Evolutionary conservation across 2,113 vertebrate genomes (phyloP), one percentile per base, ranked within the genome.

Genomic region (Antigone vipio): DNA sequence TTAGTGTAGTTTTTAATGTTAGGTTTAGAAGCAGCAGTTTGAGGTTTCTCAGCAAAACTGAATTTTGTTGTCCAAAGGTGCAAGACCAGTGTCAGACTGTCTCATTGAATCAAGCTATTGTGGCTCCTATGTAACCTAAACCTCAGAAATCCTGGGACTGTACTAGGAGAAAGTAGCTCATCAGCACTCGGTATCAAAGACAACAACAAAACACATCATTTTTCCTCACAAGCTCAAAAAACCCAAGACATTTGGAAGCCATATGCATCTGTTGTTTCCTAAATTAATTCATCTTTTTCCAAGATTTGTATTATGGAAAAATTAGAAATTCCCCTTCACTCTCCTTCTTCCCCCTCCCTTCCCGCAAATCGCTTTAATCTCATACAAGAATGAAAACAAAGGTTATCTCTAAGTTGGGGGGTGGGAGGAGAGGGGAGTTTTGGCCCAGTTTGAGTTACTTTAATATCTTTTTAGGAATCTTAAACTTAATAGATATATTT

Each of bases 261-360:
- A 82, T 68, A 93, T 79, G 60, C 4, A 82, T 85, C 47, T 88
- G 32, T 44, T 82, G 6, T 68, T 94, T 92, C 47, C 35, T 72
- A 93, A 94, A 87, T 59, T 45, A 95, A 72, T 72, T 89, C 11
- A 81, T 85, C 60, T 64, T 94, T 89, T 52, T 78, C 47, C 85
- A 92, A 89, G 22, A 89, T 59, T n/a, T 75, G 29, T 50, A 52
- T 69, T 14, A 6, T 72, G 53, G 75, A 91, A 93, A 77, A 82
- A 67, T 24, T 26, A 50, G 59, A 74, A 91, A 78, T 67, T 63
- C 38, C 22, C 17, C 27, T 78, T 72, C 52, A 21, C 11, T 95
- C 7, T 77, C 8, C 63, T 7, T 80, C 42, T 52, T 47, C 19
- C 45, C 50, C 9, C 6, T 90, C 4, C 29, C 29, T 45, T 72